These are phyloP conservation scores for Spilogale gracilis DNA, from an alignment of 2,113 vertebrate genomes.

Conservation along the genomic window DNA sequence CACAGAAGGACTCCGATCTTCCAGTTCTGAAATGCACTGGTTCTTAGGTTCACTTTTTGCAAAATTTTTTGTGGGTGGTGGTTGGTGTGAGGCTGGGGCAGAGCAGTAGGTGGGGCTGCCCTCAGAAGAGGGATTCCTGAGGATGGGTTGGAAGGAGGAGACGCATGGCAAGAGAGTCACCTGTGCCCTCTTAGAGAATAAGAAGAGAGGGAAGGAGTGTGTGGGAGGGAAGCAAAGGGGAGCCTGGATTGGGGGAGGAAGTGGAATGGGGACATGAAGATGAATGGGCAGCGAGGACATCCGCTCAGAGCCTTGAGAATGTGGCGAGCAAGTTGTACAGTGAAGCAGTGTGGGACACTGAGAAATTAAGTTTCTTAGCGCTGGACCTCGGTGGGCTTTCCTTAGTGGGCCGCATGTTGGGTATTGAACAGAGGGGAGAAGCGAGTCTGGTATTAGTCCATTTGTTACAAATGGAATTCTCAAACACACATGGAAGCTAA, in stretches of 20 bases:
- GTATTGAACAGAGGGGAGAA: fast-evolving
- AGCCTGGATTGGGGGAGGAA: background rate
- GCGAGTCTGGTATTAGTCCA: no score
- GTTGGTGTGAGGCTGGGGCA: background rate
- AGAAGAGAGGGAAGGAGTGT: background rate
- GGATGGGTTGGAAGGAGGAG: no score
- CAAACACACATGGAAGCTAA: no score
- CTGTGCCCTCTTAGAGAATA: background rate
- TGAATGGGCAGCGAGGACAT: fast-evolving
- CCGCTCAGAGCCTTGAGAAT: background rate
- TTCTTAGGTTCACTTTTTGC: background rate
- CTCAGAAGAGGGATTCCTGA: background rate
- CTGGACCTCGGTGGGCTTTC: fast-evolving
- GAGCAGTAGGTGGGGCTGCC: background rate
- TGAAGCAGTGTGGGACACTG: background rate
- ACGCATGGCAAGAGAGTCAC: fast-evolving
- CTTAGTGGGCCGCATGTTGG: fast-evolving
- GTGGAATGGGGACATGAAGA: background rate
- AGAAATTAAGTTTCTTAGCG: background rate
- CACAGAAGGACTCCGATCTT: background rate
- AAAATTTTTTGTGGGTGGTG: fast-evolving
- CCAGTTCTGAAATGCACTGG: background rate
- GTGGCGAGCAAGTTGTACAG: background rate
- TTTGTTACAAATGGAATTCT: background rate
- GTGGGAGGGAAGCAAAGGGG: background rate